Conservation (phyloP, 2,113 vertebrate species). For the Pampusana beccarii region DNA sequence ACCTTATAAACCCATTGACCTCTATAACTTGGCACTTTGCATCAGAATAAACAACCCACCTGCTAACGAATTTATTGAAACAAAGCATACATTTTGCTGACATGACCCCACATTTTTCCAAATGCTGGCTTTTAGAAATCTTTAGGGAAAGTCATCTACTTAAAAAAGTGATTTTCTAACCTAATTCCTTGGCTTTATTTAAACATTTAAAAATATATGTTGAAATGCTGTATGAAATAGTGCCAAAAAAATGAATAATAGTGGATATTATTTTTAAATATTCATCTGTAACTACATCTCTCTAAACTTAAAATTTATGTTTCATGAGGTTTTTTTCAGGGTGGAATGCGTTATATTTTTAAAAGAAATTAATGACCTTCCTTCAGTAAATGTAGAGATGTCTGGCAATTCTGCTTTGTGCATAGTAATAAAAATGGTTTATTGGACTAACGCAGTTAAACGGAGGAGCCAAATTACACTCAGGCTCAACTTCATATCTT, state of each 20-base stretch:
- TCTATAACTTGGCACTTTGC: conserved; percentile 36
- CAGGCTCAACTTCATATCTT: not conserved
- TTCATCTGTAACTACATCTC: conserved; percentile 29
- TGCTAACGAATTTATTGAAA: conserved; percentile 62
- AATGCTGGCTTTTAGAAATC: not conserved
- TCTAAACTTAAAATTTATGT: conserved; percentile 70
- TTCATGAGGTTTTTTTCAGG: not conserved
- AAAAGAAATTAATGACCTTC: conserved; percentile 72
- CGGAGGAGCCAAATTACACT: conserved; percentile 41
- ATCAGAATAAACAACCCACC: conserved; percentile 44
- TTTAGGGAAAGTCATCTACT: not conserved
- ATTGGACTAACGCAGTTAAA: conserved; percentile 63
- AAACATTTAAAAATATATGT: conserved; percentile 36
- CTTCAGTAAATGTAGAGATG: conserved; percentile 66
- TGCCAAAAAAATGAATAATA: conserved; percentile 62
- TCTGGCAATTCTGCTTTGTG: conserved; percentile 60
- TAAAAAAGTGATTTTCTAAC: not conserved
- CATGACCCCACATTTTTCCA: not conserved
- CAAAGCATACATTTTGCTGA: conserved; percentile 27
- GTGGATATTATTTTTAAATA: conserved; percentile 60
- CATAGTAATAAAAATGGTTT: conserved; percentile 78
- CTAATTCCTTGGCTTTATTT: conserved; percentile 28
- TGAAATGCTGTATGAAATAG: conserved; percentile 56
- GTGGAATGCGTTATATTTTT: conserved; percentile 55
- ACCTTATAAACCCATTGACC: conserved; percentile 59